phyloP scores from a whole-genome alignment of 1,140 invertebrate genomes.

The Papilio aristodemus region DNA sequence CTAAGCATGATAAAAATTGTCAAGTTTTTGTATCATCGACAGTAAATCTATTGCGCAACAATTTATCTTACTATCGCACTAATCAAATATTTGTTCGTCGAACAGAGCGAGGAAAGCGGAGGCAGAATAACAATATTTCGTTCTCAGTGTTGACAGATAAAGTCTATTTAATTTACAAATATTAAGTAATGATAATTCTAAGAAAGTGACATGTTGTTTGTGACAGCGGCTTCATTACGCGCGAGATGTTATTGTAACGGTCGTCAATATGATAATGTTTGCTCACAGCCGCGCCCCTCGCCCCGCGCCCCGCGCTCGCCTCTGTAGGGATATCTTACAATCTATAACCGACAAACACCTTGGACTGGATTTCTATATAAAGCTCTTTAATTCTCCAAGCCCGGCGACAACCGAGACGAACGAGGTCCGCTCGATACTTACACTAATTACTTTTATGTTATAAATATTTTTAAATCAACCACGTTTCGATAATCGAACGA shows the following conservation, averaged over 20 bases:
- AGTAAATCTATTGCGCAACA: conserved; percentile 25
- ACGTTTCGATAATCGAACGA: neutral
- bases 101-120: conserved; percentile 15
- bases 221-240: neutral
- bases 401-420: neutral
- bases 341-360: conserved; percentile 21
- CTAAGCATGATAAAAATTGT: conserved; percentile 25
- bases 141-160: conserved; percentile 28
- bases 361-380: conserved; percentile 26
- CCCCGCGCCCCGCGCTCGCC: neutral
- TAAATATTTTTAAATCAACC: conserved; percentile 26
- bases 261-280: conserved; percentile 27
- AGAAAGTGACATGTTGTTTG: conserved; percentile 21
- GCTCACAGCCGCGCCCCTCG: neutral
- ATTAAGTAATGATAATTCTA: conserved; percentile 22
- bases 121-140: conserved; percentile 27
- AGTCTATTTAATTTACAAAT: conserved; percentile 29
- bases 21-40: conserved; percentile 19
- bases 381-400: neutral
- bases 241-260: conserved; percentile 3
- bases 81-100: conserved; percentile 27
- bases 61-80: conserved; percentile 30
- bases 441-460: conserved; percentile 8
- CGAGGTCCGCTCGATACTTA: conserved; percentile 15
- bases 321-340: conserved; percentile 31